Evolutionary conservation across 2,888 invertebrate genomes (phyloP).

Genomic region (Drosophila conformis): DNA sequence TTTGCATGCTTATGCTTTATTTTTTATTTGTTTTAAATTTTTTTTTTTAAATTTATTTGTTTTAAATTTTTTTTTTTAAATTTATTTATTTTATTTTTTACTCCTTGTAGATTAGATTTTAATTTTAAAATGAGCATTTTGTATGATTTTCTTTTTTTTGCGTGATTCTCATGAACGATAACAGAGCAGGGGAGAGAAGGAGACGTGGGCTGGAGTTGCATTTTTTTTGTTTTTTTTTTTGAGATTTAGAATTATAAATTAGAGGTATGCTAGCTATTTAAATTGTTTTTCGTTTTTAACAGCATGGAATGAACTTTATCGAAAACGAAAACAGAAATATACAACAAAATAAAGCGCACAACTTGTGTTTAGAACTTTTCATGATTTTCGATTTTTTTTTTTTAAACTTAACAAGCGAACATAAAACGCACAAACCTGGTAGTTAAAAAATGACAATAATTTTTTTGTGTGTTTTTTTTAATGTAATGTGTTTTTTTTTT

Average conservation of each 20-base stretch:
- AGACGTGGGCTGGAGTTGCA: constrained; percentile 17
- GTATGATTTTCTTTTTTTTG: constrained; percentile 24
- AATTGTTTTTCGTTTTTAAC: constrained; percentile 55
- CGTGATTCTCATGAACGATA: constrained; percentile 43
- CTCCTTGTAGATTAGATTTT: constrained; percentile 49
- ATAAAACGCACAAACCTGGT: constrained; percentile 46
- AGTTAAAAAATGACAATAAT: constrained; percentile 51
- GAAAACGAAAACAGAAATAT: constrained; percentile 56
- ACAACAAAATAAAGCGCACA: constrained; percentile 49
- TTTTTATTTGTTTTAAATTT: constrained; percentile 33
- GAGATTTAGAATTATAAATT: constrained; percentile 58
- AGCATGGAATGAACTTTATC: constrained; percentile 74
- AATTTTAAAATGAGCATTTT: constrained; percentile 71
- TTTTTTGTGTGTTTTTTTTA: constrained; percentile 27
- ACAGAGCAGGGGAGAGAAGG: constrained; percentile 20
- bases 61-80: constrained; percentile 20
- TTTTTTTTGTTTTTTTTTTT: constrained; percentile 9
- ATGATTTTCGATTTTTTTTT: constrained; percentile 27
- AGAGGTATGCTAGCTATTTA: constrained; percentile 43
- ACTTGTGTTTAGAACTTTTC: constrained; percentile 33
- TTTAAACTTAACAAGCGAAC: constrained; percentile 75
- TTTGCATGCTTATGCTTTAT: constrained; percentile 37
- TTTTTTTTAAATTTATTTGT: constrained; percentile 17
- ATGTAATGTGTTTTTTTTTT: constrained; percentile 41
- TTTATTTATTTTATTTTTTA: constrained; percentile 25